Evolutionary conservation across 1,140 invertebrate genomes (phyloP).

Genomic region (Adelges cooleyi): DNA sequence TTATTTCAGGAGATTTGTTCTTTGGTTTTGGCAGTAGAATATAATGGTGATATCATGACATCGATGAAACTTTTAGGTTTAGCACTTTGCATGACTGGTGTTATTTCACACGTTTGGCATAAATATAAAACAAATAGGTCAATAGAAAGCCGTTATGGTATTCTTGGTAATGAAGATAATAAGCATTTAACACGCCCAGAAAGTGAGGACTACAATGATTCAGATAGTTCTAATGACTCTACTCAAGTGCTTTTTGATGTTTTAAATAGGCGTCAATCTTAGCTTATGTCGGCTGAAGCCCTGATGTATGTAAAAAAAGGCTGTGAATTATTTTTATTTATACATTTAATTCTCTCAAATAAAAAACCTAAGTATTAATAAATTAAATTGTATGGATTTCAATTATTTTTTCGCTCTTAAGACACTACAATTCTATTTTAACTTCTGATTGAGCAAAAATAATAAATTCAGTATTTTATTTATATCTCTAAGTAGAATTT

Average conservation of each 20-base stretch:
- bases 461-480: too few species aligned
- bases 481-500: too few species aligned
- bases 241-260: conserved; percentile 23
- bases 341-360: too few species aligned
- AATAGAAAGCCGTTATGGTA: conserved; percentile 20
- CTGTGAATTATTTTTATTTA: conserved; percentile 12
- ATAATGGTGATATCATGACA: conserved; percentile 74
- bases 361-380: too few species aligned
- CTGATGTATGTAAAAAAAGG: background rate
- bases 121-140: conserved; percentile 41
- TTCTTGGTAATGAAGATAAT: conserved; percentile 5
- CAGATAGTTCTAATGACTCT: background rate
- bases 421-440: too few species aligned
- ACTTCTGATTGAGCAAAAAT: too few species aligned
- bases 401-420: too few species aligned
- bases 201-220: background rate
- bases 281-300: too few species aligned
- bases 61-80: conserved; percentile 75
- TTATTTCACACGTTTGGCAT: conserved; percentile 71
- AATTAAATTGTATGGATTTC: too few species aligned
- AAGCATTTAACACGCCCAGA: conserved; percentile 10
- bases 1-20: conserved; percentile 77
- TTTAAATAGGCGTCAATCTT: conserved; percentile 2
- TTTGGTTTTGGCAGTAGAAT: conserved; percentile 67
- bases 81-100: conserved; percentile 76